Conservation (phyloP, 2,888 invertebrate species). For the Calephelis perditalis region DNA sequence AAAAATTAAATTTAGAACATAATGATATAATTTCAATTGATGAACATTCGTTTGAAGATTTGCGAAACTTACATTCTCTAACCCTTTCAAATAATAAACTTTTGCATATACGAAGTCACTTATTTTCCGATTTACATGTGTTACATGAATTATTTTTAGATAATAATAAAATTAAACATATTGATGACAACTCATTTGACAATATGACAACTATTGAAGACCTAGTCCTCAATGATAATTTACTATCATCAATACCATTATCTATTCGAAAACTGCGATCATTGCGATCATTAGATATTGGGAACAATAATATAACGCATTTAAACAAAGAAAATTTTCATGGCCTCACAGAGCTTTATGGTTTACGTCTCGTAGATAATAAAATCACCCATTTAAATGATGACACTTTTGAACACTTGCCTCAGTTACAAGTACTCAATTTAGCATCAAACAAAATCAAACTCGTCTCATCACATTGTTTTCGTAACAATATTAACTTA, state of each 20-base stretch:
- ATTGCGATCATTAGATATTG: constrained; percentile 87
- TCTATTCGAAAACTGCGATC: constrained; percentile 83
- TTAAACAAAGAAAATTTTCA: constrained; percentile 85
- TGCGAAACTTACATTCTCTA: constrained; percentile 86
- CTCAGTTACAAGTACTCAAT: constrained; percentile 87
- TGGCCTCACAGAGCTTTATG: constrained; percentile 85
- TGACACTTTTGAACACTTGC: constrained; percentile 85
- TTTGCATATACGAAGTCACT: constrained; percentile 80
- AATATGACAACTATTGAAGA: constrained; percentile 88
- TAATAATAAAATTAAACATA: constrained; percentile 82
- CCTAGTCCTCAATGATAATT: constrained; percentile 84
- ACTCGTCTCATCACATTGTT: constrained; percentile 84
- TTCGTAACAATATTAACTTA: constrained; percentile 83
- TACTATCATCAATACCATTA: constrained; percentile 80
- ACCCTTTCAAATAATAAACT: constrained; percentile 85
- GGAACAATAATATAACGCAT: constrained; percentile 86
- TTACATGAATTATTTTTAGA: constrained; percentile 85
- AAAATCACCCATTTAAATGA: constrained; percentile 85
- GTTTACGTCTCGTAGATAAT: constrained; percentile 89
- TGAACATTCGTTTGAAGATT: constrained; percentile 85
- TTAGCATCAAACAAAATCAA: constrained; percentile 88
- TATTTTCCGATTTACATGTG: constrained; percentile 84
- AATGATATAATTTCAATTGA: constrained; percentile 83
- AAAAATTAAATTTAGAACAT: constrained; percentile 85
- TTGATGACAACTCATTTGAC: constrained; percentile 84